Evolutionary conservation across 2,888 invertebrate genomes (phyloP), one percentile per base, ranked within the genome.

Genomic region (Macrophya annulata): DNA sequence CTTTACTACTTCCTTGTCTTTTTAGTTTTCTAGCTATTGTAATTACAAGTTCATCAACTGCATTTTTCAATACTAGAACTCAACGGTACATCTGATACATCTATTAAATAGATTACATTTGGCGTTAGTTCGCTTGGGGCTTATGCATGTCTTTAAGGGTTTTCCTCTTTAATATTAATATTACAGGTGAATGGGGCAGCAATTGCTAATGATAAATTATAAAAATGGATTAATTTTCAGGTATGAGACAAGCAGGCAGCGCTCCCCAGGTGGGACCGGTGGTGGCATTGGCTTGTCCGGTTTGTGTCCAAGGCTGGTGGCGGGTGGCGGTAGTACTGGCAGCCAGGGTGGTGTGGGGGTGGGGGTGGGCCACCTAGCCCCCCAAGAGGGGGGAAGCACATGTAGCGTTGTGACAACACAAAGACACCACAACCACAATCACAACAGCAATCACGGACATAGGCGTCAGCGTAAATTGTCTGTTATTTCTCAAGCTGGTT

Each of bases 241-340:
- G 93, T 93, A 93, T 93, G 93, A 93, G 89, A 92, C 93, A 90
- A 93, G 92, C 86, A 92, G 93, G 90, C 93, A 93, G 88, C 91
- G 92, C 87, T 90, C 93, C 89, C 91, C 93, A 86, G 91, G 92
- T 86, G 93, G 92, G 89, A 91, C 91, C 88, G 91, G 91, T 85
- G 91, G 91, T 85, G 91, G 91, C 87, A 90, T 90, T 86, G 91
- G 91, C 86, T 90, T 93, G 87, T 92, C 93, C 84, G 93, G 92
- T 88, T 90, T 93, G 89, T 92, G 93, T 89, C 91, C 93, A 65
- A 92, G 93, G 89, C 89, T 93, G 90, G 92, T 91, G 90, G 89
- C 91, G 87, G 90, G 90, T 90, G 90, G 92, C 88, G 91, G 91
- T 87, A 87, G 88, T 87, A 89, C 90, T 85, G 90, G 89, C 87